These are phyloP conservation scores for Anomalospiza imberbis DNA, from an alignment of 2,797 vertebrate genomes.

Conservation along the genomic window DNA sequence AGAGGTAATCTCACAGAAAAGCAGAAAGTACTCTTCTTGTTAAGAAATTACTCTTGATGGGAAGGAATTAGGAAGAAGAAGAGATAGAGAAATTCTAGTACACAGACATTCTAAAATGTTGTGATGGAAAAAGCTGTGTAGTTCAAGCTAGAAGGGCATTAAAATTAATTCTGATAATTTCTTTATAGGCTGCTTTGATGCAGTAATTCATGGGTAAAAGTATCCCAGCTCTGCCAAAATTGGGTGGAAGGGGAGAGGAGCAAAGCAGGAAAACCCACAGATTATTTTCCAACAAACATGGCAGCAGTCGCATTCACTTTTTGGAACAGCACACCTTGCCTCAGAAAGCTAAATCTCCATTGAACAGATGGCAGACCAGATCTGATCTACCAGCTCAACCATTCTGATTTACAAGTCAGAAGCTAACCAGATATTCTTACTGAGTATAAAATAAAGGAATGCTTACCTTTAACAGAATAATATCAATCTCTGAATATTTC, in stretches of 20 bases:
- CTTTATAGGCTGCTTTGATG: not conserved
- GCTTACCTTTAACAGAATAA: slow-evolving; percentile 93
- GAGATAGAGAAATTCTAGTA: not conserved
- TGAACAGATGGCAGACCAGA: not conserved
- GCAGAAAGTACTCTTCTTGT: not conserved
- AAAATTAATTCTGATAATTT: not conserved
- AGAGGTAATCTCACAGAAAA: not conserved
- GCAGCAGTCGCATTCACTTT: not conserved
- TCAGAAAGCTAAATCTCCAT: not conserved
- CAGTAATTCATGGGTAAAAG: not conserved
- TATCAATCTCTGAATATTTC: slow-evolving; percentile 97
- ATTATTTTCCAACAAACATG: not conserved
- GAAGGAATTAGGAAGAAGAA: not conserved
- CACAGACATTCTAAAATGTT: not conserved
- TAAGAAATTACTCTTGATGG: not conserved
- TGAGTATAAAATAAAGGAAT: not conserved
- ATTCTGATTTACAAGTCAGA: not conserved
- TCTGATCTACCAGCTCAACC: not conserved
- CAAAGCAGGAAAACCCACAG: not conserved
- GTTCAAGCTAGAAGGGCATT: not conserved
- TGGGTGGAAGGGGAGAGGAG: not conserved
- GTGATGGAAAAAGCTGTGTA: not conserved
- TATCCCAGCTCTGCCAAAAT: not conserved
- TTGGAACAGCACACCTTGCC: not conserved
- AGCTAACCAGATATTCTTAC: not conserved